phyloP scores from a whole-genome alignment of 2,888 invertebrate species.

The Galerucella calmariensis region DNA sequence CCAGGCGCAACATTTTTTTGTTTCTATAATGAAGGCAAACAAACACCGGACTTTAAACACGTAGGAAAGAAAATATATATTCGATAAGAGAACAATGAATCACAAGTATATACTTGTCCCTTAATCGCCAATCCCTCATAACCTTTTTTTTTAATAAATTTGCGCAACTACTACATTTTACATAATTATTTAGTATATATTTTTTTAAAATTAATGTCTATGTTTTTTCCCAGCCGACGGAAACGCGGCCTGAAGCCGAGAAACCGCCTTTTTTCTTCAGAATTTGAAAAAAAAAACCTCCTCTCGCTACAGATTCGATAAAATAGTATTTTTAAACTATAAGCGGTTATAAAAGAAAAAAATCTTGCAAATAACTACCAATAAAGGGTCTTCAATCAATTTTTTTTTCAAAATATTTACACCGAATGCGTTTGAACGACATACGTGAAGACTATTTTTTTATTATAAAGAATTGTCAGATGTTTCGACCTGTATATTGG shows the following conservation, averaged over 20 bases:
- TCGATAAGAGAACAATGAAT: conserved; percentile 64
- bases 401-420: conserved; percentile 54
- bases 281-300: conserved; percentile 33
- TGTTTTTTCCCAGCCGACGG: conserved; percentile 53
- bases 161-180: conserved; percentile 61
- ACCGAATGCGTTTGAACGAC: conserved; percentile 58
- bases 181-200: conserved; percentile 58
- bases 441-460: conserved; percentile 44
- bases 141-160: conserved; percentile 41
- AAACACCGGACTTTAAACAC: conserved; percentile 58
- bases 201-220: conserved; percentile 58
- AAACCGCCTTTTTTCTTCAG: conserved; percentile 42
- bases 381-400: conserved; percentile 49
- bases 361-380: conserved; percentile 62
- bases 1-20: conserved; percentile 46
- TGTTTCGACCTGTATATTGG: conserved; percentile 49
- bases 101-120: conserved; percentile 63
- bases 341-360: conserved; percentile 63
- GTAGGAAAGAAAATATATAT: conserved; percentile 61
- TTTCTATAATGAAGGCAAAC: conserved; percentile 52
- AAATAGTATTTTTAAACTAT: conserved; percentile 59
- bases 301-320: conserved; percentile 44
- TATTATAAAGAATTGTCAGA: conserved; percentile 43
- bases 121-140: conserved; percentile 62
- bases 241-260: conserved; percentile 46